Percentiles rank a stretch among this genome's conserved stretches.
Evolutionary conservation across 2,888 invertebrate genomes (phyloP).

Genomic region (Phaonia tiefii): DNA sequence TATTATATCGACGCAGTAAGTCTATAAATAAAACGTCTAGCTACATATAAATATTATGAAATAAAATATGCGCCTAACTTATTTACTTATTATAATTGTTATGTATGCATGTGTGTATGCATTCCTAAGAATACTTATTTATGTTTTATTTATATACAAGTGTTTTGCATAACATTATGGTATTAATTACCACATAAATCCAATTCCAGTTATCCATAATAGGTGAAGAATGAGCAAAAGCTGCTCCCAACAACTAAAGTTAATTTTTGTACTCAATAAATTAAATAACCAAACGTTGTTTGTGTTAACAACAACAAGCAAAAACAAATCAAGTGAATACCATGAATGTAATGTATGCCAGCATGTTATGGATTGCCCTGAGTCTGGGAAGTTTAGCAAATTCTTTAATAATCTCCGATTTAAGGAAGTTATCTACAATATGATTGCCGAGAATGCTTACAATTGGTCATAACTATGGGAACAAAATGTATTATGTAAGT

Average conservation of each 20-base stretch:
- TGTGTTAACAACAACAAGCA: no score
- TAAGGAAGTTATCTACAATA: no score
- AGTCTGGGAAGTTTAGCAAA: no score
- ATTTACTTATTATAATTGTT: slow-evolving; percentile 9
- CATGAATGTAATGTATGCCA: no score
- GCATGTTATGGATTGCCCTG: no score
- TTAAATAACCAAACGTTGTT: background rate
- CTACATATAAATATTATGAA: background rate
- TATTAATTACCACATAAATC: background rate
- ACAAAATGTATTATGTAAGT: no score
- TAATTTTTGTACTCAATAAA: slow-evolving; percentile 52
- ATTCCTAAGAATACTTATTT: slow-evolving; percentile 43
- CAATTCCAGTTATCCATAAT: background rate
- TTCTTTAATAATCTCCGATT: no score
- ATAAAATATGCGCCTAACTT: slow-evolving; percentile 34
- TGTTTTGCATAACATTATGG: slow-evolving; percentile 19
- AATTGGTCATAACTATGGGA: no score
- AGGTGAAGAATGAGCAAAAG: background rate
- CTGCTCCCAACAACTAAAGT: background rate
- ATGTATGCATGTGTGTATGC: slow-evolving; percentile 14
- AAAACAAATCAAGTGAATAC: no score
- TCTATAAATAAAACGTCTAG: background rate
- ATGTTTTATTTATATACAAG: slow-evolving; percentile 28
- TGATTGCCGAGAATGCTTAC: no score
- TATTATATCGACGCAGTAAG: slow-evolving; percentile 81